phyloP scores from a whole-genome alignment of 2,113 vertebrate genomes.

The Axis porcinus region DNA sequence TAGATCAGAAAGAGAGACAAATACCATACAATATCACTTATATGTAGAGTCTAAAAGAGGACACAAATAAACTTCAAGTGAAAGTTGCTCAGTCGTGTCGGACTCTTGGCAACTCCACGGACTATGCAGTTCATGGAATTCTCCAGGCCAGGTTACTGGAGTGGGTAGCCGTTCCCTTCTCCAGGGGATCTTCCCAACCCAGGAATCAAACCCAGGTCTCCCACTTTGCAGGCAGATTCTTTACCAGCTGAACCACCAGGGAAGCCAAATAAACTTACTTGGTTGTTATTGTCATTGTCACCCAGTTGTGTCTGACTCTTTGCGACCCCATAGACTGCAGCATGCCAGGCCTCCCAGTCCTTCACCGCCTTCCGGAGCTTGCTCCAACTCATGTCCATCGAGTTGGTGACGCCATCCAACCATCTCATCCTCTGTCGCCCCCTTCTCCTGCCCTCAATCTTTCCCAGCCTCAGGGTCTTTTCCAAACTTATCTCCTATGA shows the following conservation, averaged over 20 bases:
- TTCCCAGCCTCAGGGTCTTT: neutral
- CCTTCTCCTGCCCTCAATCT: neutral
- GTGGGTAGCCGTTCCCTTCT: neutral
- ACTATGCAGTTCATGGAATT: neutral
- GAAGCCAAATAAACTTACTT: neutral
- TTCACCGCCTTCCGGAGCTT: neutral
- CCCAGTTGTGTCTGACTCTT: neutral
- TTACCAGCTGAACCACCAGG: neutral
- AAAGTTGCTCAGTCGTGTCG: fast-evolving
- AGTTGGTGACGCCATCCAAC: neutral
- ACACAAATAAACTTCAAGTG: neutral
- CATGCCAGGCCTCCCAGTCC: neutral
- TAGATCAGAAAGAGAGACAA: neutral
- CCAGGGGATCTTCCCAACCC: neutral
- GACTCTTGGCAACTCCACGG: neutral
- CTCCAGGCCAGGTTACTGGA: neutral
- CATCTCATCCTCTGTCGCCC: neutral
- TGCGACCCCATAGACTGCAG: neutral
- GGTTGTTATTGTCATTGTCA: neutral
- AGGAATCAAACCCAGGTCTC: neutral
- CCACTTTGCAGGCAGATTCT: neutral
- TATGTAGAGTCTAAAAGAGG: neutral
- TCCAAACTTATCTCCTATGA: neutral
- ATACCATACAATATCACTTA: neutral
- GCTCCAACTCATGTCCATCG: neutral